Evolutionary conservation across 2,113 vertebrate species (phyloP), one percentile per base, ranked within the genome.

Genomic region (Formicarius rufipectus): DNA sequence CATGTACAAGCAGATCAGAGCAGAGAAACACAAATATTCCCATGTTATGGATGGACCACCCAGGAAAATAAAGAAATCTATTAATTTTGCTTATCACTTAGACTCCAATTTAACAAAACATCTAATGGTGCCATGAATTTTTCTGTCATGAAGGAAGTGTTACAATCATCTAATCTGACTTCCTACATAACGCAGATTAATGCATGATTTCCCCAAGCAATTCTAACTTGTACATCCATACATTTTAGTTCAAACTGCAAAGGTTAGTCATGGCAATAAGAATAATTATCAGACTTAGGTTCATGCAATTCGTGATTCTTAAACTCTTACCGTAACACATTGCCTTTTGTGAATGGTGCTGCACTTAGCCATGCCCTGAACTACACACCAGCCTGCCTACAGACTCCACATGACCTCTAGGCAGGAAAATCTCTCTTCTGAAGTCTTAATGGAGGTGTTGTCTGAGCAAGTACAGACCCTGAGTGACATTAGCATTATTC

Each of bases 361-460:
- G 68, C 30, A 44, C 44, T 91, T 78, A 89, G 67, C 69, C 45
- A 12, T 97, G 94, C 58, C 77, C 62, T 4, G 1, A 84, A 66
- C 77, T 62, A 25, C 63, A 76, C 74, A 91, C 71, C 59, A 78
- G 45, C 19, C 94, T 79, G 81, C 47, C 81, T 79, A 33, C 71
- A 95, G 95, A 94, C 96, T 94, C 89, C 71, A 62, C 78, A 87
- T 95, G 96, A 95, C 95, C 94, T 84, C 91, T 49, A 76, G 81
- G 87, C 94, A 96, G 91, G 91, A 97, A 96, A 96, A 96, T 95
- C 93, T 95, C 89, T 91, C 78, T 95, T 94, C 91, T 93, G 89
- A 97, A 95, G 95, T 81, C 87, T 96, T 96, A 97, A 96, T 85
- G 93, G 84, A 96, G 93, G 94, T 94, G 95, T 97, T 73, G 89